Evolutionary conservation across 2,888 invertebrate species (phyloP), one percentile per base, ranked within the genome.

Genomic region (Oscheius sp.): DNA sequence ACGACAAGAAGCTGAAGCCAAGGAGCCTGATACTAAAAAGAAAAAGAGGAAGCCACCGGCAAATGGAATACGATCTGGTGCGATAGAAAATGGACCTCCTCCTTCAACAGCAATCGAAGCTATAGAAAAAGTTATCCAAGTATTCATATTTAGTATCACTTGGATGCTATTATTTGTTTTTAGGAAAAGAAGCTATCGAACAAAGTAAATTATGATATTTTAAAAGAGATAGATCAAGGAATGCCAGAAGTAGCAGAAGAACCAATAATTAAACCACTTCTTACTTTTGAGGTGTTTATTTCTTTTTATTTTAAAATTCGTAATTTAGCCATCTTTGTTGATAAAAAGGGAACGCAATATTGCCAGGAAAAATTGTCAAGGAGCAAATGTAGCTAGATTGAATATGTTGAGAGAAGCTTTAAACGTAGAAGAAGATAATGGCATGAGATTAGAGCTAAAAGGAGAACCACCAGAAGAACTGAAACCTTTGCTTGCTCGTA

Each of bases 91-190:
- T 49, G 66, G 66, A 16, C 16, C 25, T 12, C 21, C 29, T 13
- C 66, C 66, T n/a, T 52, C 66, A 3, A 73, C 89, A 0, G 90
- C 90, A 71, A 94, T 94, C 2, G 96, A 97, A 90, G 97, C 97
- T 0, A 95, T 98, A 58, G 95, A 95, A 89, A 96, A 95, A 90
- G 95, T 98, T 93, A 90, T 98, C 23, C 94, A 94, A 72, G 85
- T 83, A 45, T 9, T 18, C 25, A 2, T 49, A 1, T 45, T 45
- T 70, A 59, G n/a, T 69, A n/a, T 29, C 9, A 59, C 43, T 23
- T 27, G 13, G n/a, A n/a, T 55, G 35, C 7, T 21, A 41, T 55
- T 21, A 6, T 18, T 12, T 2, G 27, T 6, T 41, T 81, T 72
- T 43, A 86, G 82, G 97, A 97, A 89, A 96, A 96, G 90, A 94